Base-by-base conservation (phyloP, 2,113 vertebrate species). In the Oryzias curvinotus region DNA sequence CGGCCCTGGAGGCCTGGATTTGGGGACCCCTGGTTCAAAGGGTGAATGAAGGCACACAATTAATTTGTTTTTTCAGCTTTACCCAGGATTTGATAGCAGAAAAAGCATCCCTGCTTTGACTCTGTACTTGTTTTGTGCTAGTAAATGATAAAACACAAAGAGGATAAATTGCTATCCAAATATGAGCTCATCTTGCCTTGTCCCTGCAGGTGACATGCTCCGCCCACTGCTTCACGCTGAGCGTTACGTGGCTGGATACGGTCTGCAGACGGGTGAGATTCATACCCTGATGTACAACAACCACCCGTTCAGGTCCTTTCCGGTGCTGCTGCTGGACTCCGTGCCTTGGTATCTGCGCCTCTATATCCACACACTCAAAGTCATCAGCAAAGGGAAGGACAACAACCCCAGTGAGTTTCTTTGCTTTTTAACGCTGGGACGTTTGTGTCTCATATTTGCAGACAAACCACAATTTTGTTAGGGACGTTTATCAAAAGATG, bases 301-400 rank as follows among this genome's bases (percentile, higher is more conserved):
- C 25, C 97, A 99, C 80, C 95, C 95, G 0, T 96, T 93, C 87
- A 90, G 96, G 65, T 94, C 95, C 36, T 98, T 97, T 79, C 96
- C 96, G 0, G 94, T 98, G 18, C 82, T 99, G 65, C 90, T 98
- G 72, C 89, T 99, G 89, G 95, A 98, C 62, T 87, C 91, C 0
- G 96, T 99, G 70, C 97, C 97, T 1, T 99, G 97, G 97, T 99
- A 96, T 72, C 93, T 99, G 62, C 93, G 95, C 3, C 93, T 99
- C 41, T 99, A 98, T 3, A 88, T 98, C 77, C 96, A 99, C 88
- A 99, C 97, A 0, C 93, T 99, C 43, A 93, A 91, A 2, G 94
- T 99, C 84, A 93, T 91, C 86, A 98, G 97, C 50, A 97, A 94
- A 79, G 92, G 92, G 56, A 96, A 93, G 71, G 94, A 96, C 42